phyloP scores from a whole-genome alignment of 30 jellyfish, hydroid and myxozoan genomes.

The Aurelia sp. region DNA sequence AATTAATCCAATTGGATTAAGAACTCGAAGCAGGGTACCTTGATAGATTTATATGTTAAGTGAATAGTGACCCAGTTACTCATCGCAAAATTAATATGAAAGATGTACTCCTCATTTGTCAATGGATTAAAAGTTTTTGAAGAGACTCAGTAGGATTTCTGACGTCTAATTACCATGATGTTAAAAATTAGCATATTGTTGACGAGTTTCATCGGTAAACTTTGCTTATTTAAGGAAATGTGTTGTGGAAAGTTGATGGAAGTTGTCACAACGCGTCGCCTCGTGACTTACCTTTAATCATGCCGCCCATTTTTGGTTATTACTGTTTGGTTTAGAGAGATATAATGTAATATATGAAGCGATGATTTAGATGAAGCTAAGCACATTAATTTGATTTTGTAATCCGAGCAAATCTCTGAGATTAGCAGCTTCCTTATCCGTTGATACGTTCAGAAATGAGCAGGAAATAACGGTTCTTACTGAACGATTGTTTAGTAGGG shows the following conservation, averaged over 20 bases:
- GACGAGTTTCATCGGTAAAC: background rate
- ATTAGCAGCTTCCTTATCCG: constrained; percentile 77
- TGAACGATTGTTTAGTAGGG: constrained; percentile 58
- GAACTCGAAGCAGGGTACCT: constrained; percentile 51
- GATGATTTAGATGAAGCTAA: constrained; percentile 54
- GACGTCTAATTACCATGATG: constrained; percentile 3
- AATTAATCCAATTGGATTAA: constrained; percentile 67
- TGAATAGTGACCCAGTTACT: constrained; percentile 77
- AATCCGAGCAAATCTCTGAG: constrained; percentile 68
- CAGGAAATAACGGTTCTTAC: constrained; percentile 83
- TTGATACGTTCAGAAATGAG: constrained; percentile 61
- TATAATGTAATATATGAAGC: constrained; percentile 21
- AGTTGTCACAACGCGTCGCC: background rate
- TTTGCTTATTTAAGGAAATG: background rate
- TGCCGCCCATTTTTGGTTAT: constrained; percentile 35
- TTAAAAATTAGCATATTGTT: constrained; percentile 18
- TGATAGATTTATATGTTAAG: constrained; percentile 16
- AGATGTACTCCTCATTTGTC: constrained; percentile 22
- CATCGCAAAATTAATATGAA: background rate
- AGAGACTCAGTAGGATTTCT: constrained; percentile 42
- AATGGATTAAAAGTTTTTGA: constrained; percentile 34
- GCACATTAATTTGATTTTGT: constrained; percentile 68
- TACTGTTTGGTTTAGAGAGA: constrained; percentile 19
- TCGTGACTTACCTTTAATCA: constrained; percentile 6
- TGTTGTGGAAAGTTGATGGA: background rate